Evolutionary conservation across 1,140 invertebrate species (phyloP).

Genomic region (Amphibalanus amphitrite): DNA sequence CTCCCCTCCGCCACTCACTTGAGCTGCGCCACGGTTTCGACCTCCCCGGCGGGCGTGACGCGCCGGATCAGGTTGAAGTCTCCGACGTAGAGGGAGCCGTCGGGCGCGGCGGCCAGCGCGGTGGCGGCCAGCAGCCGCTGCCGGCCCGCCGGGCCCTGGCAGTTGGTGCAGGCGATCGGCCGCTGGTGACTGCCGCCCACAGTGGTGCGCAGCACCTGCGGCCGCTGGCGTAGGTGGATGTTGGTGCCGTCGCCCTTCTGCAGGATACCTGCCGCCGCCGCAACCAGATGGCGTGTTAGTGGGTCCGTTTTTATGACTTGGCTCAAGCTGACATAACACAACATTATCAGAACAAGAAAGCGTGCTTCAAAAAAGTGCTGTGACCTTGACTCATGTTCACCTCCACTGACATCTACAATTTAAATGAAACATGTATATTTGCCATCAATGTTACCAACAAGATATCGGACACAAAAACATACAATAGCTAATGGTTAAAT

Average conservation of each 20-base stretch:
- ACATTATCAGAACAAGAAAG: too few species aligned
- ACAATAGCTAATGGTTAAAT: too few species aligned
- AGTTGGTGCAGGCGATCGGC: slow-evolving; percentile 59
- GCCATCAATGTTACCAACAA: too few species aligned
- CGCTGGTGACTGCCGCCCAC: slow-evolving; percentile 84
- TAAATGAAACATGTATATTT: slow-evolving; percentile 8
- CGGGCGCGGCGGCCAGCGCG: slow-evolving; percentile 68
- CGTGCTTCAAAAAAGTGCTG: too few species aligned
- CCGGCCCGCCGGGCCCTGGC: slow-evolving; percentile 60
- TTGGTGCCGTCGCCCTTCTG: slow-evolving; percentile 95
- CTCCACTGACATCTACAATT: too few species aligned
- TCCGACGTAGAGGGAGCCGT: slow-evolving; percentile 87
- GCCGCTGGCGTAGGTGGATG: slow-evolving; percentile 86
- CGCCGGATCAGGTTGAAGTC: slow-evolving; percentile 89
- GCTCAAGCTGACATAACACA: too few species aligned
- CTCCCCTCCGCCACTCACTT: slow-evolving; percentile 48
- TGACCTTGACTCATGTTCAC: too few species aligned
- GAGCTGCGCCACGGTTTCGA: slow-evolving; percentile 68
- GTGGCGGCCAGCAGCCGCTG: slow-evolving; percentile 76
- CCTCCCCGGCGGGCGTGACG: slow-evolving; percentile 69
- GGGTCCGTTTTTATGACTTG: too few species aligned
- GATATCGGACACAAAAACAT: too few species aligned
- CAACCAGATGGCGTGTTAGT: too few species aligned
- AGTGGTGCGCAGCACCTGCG: slow-evolving; percentile 71
- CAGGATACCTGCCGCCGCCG: slow-evolving; percentile 49